These are phyloP conservation scores for Desmophyllum pertusum DNA, from an alignment of 92 coral and sea anemone species.

Conservation along the genomic window DNA sequence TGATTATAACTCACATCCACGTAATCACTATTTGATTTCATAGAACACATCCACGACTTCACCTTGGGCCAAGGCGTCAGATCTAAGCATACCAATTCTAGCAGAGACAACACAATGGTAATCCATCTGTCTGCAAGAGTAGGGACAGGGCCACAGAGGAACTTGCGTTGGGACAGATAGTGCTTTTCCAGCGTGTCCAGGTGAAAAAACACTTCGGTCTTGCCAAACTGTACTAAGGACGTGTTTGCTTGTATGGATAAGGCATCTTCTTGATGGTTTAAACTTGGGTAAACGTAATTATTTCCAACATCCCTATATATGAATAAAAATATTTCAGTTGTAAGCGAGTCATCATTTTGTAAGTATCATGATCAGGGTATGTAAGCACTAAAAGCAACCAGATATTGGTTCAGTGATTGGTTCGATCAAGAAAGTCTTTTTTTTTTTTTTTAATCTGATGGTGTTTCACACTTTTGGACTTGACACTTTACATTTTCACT, in stretches of 20 bases:
- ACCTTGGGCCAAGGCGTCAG: constrained; percentile 72
- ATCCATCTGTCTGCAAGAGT: constrained; percentile 85
- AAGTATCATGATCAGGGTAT: too few species aligned
- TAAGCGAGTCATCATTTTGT: neutral
- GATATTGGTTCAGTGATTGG: too few species aligned
- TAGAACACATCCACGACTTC: constrained; percentile 65
- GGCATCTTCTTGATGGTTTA: constrained; percentile 61
- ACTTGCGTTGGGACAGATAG: constrained; percentile 61
- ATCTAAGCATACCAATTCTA: constrained; percentile 73
- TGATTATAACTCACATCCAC: constrained; percentile 74
- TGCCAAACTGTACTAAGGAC: constrained; percentile 69
- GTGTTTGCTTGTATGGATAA: constrained; percentile 61
- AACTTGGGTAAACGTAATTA: constrained; percentile 77
- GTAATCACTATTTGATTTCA: constrained; percentile 74
- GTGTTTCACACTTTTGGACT: too few species aligned
- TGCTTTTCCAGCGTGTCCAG: constrained; percentile 67
- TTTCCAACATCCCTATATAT: constrained; percentile 66
- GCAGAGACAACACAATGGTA: constrained; percentile 57
- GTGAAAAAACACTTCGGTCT: constrained; percentile 72
- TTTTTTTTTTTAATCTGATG: too few species aligned
- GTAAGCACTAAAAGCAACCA: too few species aligned
- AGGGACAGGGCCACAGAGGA: constrained; percentile 50
- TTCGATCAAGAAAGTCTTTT: too few species aligned
- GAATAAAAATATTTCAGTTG: neutral
- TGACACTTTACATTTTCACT: too few species aligned